Base-by-base conservation (phyloP, 2,888 invertebrate species). In the Campoletis raptor region DNA sequence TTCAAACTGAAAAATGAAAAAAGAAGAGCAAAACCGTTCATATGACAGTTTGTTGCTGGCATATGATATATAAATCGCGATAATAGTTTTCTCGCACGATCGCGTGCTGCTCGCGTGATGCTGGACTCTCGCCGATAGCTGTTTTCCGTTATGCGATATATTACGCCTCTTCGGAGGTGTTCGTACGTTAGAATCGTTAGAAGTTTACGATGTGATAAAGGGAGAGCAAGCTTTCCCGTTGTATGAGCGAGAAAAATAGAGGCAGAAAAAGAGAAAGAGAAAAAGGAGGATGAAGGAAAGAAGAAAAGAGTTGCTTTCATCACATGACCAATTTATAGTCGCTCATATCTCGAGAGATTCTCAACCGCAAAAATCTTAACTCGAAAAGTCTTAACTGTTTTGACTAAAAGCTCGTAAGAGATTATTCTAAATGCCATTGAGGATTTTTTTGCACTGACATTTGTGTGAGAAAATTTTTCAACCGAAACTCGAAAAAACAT, bases 131-230 rank as follows among this genome's bases (percentile, higher is more conserved):
- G 78, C 78, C 69, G 78, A 84, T 83, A 72, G 57, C 48, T 74
- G 30, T 21, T 21, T 57, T 37, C 67, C 52, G n/a, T 40, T 81
- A 67, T 81, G 40, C 64, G 42, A 73, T 78, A 81, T 73, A 81
- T 79, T 77, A 73, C 77, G 40, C 73, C 30, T 64, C 57, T 66
- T 45, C 54, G 40, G 42, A 81, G 81, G 74, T 81, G 81, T 74
- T 36, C 73, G 78, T 86, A 83, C 72, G 86, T 84, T 84, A 81
- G 86, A 86, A 86, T 86, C 84, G 86, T 86, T 86, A 74, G 81
- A 84, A 84, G 36, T 86, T 86, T 86, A 86, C 86, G 86, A 86
- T 81, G 86, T 73, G 86, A 86, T 86, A 86, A 86, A 84, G 86
- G 81, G 74, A 84, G 84, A 81, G 74, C 73, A 84, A 81, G 78